A percentile compares a stretch with the other conserved stretches of the same genome.
Conservation (phyloP, 2,888 invertebrate genomes). For the Alitta virens region DNA sequence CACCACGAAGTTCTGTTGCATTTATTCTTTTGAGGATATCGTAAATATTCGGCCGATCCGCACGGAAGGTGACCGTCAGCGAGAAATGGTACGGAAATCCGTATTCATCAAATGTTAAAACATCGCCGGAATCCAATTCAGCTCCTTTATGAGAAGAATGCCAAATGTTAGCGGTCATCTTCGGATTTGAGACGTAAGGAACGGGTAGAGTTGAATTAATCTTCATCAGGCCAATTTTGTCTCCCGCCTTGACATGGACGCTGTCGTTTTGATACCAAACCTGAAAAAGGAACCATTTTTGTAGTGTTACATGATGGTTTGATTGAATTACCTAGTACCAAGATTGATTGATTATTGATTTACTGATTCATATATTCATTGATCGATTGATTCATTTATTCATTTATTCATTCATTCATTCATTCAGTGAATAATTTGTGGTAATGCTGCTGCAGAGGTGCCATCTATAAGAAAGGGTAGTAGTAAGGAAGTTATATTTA, state of each 20-base stretch:
- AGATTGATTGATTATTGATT: too few relatives aligned
- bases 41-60: conserved; percentile 1
- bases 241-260: conserved; percentile 6
- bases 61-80: conserved; percentile 12
- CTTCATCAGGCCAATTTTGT: conserved; percentile 11
- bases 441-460: too few relatives aligned
- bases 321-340: too few relatives aligned
- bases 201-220: conserved; percentile 13
- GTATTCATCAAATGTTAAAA: conserved; percentile 14
- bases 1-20: too few relatives aligned
- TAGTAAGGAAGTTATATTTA: too few relatives aligned
- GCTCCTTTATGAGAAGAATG: not conserved
- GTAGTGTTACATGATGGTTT: too few relatives aligned
- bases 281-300: too few relatives aligned
- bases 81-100: conserved; percentile 14
- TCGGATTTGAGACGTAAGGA: conserved; percentile 12
- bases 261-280: conserved; percentile 8
- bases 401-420: too few relatives aligned
- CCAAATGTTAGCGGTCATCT: conserved; percentile 17
- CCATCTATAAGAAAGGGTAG: too few relatives aligned
- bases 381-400: too few relatives aligned
- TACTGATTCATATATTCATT: too few relatives aligned
- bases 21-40: not conserved
- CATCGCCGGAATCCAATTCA: not conserved
- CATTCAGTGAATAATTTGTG: too few relatives aligned